Percentiles rank a stretch among this genome's conserved stretches.
Evolutionary conservation across 2,888 invertebrate genomes (phyloP).

Genomic region (Bellardia bayeri): DNA sequence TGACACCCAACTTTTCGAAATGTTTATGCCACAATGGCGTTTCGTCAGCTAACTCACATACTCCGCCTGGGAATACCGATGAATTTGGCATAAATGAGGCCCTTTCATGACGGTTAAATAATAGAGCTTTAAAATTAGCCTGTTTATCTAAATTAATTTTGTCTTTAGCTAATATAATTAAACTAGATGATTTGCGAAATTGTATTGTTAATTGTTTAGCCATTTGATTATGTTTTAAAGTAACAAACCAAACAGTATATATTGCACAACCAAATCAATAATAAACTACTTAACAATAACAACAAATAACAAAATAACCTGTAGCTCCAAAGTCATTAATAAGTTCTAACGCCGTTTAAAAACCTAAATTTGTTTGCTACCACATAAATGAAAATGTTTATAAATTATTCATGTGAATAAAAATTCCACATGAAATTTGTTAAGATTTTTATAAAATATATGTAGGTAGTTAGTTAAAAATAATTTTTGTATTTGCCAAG

Average conservation of each 20-base stretch:
- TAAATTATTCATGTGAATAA: too few species aligned
- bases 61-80: constrained; percentile 94
- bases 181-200: constrained; percentile 59
- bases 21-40: constrained; percentile 89
- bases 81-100: constrained; percentile 70
- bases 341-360: constrained; percentile 1
- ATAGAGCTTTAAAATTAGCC: constrained; percentile 56
- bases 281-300: neutral
- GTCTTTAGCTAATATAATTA: constrained; percentile 65
- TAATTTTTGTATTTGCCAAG: neutral
- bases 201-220: constrained; percentile 41
- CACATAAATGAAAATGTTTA: too few species aligned
- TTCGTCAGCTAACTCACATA: constrained; percentile 87
- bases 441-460: too few species aligned
- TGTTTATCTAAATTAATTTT: constrained; percentile 26
- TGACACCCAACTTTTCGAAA: constrained; percentile 87
- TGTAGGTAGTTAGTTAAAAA: too few species aligned
- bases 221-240: neutral
- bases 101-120: constrained; percentile 69
- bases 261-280: constrained; percentile 39
- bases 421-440: too few species aligned
- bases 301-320: neutral
- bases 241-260: neutral
- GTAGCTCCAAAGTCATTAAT: neutral
- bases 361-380: too few species aligned